Percentiles rank a stretch among this genome's conserved stretches.
These are phyloP conservation scores for Leptosomus discolor DNA, from an alignment of 2,113 vertebrate species.

Conservation along the genomic window DNA sequence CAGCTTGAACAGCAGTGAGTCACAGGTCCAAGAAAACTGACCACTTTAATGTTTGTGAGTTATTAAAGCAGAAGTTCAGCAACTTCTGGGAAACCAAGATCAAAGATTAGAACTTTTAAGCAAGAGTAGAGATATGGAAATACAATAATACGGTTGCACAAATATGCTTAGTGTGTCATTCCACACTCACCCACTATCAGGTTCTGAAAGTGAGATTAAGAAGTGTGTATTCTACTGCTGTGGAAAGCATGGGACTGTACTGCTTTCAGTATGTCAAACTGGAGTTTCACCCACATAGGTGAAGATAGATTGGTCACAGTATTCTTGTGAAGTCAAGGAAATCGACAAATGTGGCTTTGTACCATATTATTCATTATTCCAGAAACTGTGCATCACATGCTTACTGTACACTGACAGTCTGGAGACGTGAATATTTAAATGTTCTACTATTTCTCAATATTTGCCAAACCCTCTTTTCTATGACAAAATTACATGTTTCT, in stretches of 20 bases:
- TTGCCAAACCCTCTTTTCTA: background rate
- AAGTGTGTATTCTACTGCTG: background rate
- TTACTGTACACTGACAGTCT: background rate
- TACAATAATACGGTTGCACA: background rate
- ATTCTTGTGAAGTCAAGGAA: background rate
- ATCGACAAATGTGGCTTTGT: background rate
- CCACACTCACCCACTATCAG: background rate
- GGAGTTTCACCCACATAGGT: background rate
- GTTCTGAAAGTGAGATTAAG: background rate
- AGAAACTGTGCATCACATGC: background rate
- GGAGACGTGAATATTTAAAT: background rate
- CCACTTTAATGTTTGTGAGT: background rate
- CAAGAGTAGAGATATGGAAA: background rate
- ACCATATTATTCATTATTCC: rapidly evolving
- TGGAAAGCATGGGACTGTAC: background rate
- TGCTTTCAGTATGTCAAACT: background rate
- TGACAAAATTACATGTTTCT: background rate
- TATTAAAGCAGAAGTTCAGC: background rate
- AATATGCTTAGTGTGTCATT: background rate
- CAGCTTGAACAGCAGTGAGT: background rate
- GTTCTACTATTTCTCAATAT: background rate
- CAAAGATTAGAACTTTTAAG: background rate
- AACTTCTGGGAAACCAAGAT: background rate
- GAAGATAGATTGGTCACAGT: background rate
- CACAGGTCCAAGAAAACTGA: background rate